Base-by-base conservation (phyloP, 2,113 vertebrate species). In the Archilochus colubris region DNA sequence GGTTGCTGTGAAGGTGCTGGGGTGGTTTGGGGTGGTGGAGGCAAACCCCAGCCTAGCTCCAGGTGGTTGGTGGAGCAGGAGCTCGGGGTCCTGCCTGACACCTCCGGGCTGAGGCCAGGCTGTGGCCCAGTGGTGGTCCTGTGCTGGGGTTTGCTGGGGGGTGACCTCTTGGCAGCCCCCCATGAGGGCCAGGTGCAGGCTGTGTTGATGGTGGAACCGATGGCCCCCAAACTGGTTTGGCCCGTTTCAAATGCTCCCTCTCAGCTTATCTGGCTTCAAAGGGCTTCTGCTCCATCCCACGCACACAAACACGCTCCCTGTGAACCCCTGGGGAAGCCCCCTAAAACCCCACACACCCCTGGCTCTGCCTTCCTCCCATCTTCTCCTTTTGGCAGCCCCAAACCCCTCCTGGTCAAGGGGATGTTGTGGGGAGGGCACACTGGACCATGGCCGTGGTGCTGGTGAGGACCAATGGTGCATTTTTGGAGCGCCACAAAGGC, bases 261-360 rank as follows among this genome's bases (percentile, higher is more conserved):
- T 93, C 9, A 6, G 82, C 93, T 95, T 96, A 96, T 94, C 94
- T 92, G 93, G 55, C 93, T 95, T 95, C 95, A 95, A 96, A 96
- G 91, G 76, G 77, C 89, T 95, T 24, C 91, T 84, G 86, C 80
- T 86, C 73, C 83, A 80, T 80, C 95, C 95, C 83, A 96, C 95
- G 69, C 94, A 88, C 22, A n/a, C 67, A 94, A 93, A 92, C 80
- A 69, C 0, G 5, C 86, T 88, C 88, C 36, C 79, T 76, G 54
- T 2, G 0, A 88, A 21, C 15, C 59, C 82, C 51, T 0, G 16
- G 51, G 63, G 43, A 21, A 75, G 53, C 33, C 70, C 61, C 22
- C 50, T 43, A 30, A 51, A 62, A 5, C 23, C 4, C 13, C 21
- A 24, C 16, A 24, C 4, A 20, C 62, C 44, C 30, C 67, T 7